Base-by-base conservation (phyloP, 2,113 vertebrate species). In the Xyrauchen texanus region DNA sequence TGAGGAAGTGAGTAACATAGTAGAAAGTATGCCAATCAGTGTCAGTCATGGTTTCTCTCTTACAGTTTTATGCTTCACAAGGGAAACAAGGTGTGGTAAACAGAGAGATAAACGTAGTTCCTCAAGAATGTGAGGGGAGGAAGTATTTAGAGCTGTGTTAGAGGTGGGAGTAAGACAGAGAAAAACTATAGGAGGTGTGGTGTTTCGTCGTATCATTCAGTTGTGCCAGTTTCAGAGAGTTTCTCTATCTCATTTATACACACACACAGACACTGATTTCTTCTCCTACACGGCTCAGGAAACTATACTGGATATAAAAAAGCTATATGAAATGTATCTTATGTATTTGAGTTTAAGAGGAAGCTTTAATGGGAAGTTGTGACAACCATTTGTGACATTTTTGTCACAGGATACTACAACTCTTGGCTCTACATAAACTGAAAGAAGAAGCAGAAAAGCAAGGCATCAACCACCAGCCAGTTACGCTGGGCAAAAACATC, bases 11-110 rank as follows among this genome's bases (percentile, higher is more conserved):
- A 34, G 21, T 34, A 34, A 34, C 21, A 34, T 34, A 34, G 21
- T 34, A 34, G 21, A 1, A 34, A 34, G 21, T 3, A 34, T 34
- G 21, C 3, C 21, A 34, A 3, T 34, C 21, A 34, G 21, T 34
- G 21, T n/a, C n/a, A n/a, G n/a, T n/a, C n/a, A n/a, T n/a, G n/a
- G n/a, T 34, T 42, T 72, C 69, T 60, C 13, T n/a, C 4, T 44
- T 4, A 16, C 13, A 21, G 9, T n/a, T 12, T 68, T 15, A 13
- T 70, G 77, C 42, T 15, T 78, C 34, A 77, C 51, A 21, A 21
- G 42, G 4, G 12, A 65, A 65, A 65, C 74, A 46, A 76, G 62
- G 74, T 55, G 49, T 45, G 74, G 74, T 55, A 12, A 42, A 73
- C 47, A 55, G 21, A 34, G 21, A 0, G 49, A 65, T 65, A 65